Percentiles rank a stretch among this genome's conserved stretches.
Conservation (phyloP, 1,140 invertebrate species). For the Anoplolepis gracilipes region DNA sequence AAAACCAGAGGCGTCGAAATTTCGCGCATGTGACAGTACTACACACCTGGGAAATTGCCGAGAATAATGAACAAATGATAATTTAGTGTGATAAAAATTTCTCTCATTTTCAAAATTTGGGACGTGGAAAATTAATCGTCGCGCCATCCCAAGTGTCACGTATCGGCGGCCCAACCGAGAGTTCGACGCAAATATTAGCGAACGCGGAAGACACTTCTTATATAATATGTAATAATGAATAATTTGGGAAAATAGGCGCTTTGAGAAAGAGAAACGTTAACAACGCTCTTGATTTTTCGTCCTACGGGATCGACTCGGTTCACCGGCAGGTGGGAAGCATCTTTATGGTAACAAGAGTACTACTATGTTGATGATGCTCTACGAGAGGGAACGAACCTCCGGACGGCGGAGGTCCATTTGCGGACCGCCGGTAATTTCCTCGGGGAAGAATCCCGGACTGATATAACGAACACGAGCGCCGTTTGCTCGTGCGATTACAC, state of each 20-base stretch:
- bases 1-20: conserved; percentile 44
- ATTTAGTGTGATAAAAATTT: conserved; percentile 36
- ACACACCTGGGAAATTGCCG: conserved; percentile 50
- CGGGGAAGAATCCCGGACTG: conserved; percentile 67
- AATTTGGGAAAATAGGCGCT: conserved; percentile 53
- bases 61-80: conserved; percentile 57
- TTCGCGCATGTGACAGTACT: conserved; percentile 25
- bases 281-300: conserved; percentile 45
- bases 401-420: conserved; percentile 51
- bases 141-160: background rate
- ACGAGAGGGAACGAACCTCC: conserved; percentile 43
- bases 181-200: no score
- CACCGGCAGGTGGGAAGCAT: conserved; percentile 35
- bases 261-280: conserved; percentile 39
- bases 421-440: conserved; percentile 70
- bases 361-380: conserved; percentile 14
- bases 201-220: no score
- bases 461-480: conserved; percentile 26
- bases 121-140: background rate
- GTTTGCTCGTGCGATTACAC: conserved; percentile 42
- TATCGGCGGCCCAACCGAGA: no score
- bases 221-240: conserved; percentile 8
- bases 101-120: background rate
- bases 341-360: conserved; percentile 29
- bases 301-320: conserved; percentile 36